Evolutionary conservation across 2,797 vertebrate species (phyloP).

Genomic region (Taenioides sp.): DNA sequence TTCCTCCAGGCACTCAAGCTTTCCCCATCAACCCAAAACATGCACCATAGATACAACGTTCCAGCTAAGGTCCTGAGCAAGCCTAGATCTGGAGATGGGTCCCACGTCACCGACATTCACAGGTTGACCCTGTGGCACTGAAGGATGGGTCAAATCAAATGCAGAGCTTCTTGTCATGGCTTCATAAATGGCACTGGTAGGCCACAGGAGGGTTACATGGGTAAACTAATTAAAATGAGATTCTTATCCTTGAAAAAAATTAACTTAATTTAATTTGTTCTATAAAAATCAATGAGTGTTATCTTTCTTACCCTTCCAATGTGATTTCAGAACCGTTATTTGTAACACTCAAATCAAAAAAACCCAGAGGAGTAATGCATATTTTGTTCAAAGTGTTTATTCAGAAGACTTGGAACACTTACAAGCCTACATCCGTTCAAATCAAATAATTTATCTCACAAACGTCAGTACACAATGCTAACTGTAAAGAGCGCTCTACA

Average conservation of each 20-base stretch:
- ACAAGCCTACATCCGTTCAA: not conserved
- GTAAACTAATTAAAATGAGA: not conserved
- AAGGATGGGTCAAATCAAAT: no score
- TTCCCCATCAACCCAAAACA: no score
- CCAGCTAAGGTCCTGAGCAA: no score
- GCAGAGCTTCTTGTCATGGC: no score
- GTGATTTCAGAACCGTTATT: not conserved
- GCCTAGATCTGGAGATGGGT: no score
- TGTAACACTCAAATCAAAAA: not conserved
- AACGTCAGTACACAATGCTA: not conserved
- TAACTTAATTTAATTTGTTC: not conserved
- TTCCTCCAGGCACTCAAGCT: no score
- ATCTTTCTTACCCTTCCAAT: not conserved
- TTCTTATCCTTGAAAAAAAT: not conserved
- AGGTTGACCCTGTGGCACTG: no score
- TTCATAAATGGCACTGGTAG: not conserved
- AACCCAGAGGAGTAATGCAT: not conserved
- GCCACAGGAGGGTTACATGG: conserved; percentile 9
- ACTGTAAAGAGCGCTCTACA: not conserved
- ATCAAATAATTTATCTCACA: not conserved
- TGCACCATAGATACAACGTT: no score
- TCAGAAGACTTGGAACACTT: not conserved
- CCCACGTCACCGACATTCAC: no score
- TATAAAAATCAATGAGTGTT: no score
- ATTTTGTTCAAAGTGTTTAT: no score